These are phyloP conservation scores for Tetranychus piercei DNA, from an alignment of 2,888 invertebrate genomes.

Conservation along the genomic window DNA sequence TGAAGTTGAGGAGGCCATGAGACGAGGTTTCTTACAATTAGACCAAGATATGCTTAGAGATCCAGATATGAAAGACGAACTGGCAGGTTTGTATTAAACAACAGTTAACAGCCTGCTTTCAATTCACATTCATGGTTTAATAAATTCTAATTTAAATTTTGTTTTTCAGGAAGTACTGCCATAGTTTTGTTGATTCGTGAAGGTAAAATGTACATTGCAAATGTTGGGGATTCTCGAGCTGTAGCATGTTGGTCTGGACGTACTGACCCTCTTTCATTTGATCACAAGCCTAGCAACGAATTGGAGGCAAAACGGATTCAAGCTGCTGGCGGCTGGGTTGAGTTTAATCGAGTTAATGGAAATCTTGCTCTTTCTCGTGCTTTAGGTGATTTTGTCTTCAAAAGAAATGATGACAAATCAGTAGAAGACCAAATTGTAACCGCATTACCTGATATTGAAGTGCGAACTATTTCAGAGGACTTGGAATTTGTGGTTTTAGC, in stretches of 20 bases:
- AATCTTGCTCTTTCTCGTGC: constrained; percentile 88
- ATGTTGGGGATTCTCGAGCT: constrained; percentile 90
- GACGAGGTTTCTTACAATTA: constrained; percentile 70
- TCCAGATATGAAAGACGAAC: constrained; percentile 66
- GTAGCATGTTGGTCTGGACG: constrained; percentile 67
- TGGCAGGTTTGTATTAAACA: constrained; percentile 43
- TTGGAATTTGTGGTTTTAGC: constrained; percentile 93
- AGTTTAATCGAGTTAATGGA: constrained; percentile 34
- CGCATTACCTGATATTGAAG: constrained; percentile 84
- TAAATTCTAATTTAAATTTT: background rate
- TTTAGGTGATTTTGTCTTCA: constrained; percentile 90
- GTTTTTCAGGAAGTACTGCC: constrained; percentile 25
- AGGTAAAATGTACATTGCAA: constrained; percentile 69
- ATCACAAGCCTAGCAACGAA: constrained; percentile 87
- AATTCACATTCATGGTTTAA: background rate
- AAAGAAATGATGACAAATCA: constrained; percentile 61
- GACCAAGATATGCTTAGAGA: constrained; percentile 81
- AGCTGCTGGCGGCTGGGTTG: constrained; percentile 92
- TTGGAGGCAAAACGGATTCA: constrained; percentile 65
- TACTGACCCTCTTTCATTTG: constrained; percentile 57
- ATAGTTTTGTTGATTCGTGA: constrained; percentile 48
- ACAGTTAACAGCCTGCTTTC: background rate
- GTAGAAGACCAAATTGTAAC: constrained; percentile 82
- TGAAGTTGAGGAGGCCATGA: constrained; percentile 62
- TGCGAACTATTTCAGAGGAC: constrained; percentile 57